A percentile compares a stretch with the other conserved stretches of the same genome.
These are phyloP conservation scores for Pimephales promelas DNA, from an alignment of 2,113 vertebrate genomes.

Conservation along the genomic window DNA sequence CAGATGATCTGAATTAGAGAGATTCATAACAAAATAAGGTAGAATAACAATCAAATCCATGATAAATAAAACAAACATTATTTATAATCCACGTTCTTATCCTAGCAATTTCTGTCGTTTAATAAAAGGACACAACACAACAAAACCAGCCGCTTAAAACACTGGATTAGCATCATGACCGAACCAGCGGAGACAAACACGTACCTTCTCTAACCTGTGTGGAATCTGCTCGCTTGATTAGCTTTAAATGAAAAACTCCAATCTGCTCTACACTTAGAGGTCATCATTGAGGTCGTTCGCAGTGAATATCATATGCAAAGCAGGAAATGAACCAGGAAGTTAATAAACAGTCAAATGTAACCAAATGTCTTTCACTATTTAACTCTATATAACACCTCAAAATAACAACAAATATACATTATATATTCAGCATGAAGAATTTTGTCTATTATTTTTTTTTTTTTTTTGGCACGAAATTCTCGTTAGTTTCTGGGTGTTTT, in stretches of 20 bases:
- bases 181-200: neutral
- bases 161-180: neutral
- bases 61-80: no score
- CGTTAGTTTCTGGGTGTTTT: neutral
- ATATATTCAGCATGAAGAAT: no score
- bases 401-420: neutral
- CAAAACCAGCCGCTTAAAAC: neutral
- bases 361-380: conserved; percentile 11
- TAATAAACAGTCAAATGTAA: conserved; percentile 33
- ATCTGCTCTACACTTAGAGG: neutral
- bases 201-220: conserved; percentile 3
- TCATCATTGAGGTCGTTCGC: neutral
- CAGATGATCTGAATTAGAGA: neutral
- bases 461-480: neutral
- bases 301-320: conserved; percentile 9
- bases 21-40: neutral
- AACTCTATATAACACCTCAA: neutral
- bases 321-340: conserved; percentile 18
- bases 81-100: neutral
- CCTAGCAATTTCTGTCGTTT: neutral
- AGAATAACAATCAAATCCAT: neutral
- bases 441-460: no score
- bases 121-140: neutral
- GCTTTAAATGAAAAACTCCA: neutral
- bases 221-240: neutral